Conservation (phyloP, 2,888 invertebrate genomes). For the Phania funesta region DNA sequence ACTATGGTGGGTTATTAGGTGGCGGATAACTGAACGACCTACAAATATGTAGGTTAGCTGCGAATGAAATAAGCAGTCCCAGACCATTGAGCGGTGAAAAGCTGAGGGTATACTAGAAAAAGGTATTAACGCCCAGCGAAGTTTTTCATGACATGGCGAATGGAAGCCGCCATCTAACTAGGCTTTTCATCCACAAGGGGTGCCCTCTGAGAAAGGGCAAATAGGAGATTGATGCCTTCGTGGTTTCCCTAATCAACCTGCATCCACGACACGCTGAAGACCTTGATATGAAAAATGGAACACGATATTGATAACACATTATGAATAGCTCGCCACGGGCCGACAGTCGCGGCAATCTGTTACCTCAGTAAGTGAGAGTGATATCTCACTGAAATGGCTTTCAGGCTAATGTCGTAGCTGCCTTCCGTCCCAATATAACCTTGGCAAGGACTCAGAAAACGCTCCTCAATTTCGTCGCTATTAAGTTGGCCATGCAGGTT, state of each 20-base stretch:
- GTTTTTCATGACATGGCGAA: neutral
- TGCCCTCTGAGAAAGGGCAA: neutral
- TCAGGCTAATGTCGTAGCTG: constrained; percentile 42
- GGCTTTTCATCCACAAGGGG: neutral
- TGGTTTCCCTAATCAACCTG: neutral
- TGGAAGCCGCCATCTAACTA: neutral
- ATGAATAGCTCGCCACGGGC: neutral
- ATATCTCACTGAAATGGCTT: constrained; percentile 46
- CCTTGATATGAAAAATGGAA: neutral
- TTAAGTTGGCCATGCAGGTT: constrained; percentile 56
- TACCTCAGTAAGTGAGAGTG: constrained; percentile 8
- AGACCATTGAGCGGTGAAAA: neutral
- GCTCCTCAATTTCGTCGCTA: constrained; percentile 18
- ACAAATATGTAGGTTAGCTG: neutral
- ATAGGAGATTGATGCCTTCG: neutral
- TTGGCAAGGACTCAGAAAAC: too few species aligned
- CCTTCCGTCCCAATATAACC: constrained; percentile 56
- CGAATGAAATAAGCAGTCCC: neutral
- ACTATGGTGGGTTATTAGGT: neutral
- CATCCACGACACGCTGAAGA: neutral
- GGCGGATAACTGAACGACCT: neutral
- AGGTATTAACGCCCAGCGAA: neutral
- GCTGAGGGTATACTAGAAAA: neutral
- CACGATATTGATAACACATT: neutral
- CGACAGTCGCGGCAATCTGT: neutral